A percentile compares a stretch with the other conserved stretches of the same genome.
phyloP scores from a whole-genome alignment of 2,113 vertebrate species.

The Acanthisitta chloris region DNA sequence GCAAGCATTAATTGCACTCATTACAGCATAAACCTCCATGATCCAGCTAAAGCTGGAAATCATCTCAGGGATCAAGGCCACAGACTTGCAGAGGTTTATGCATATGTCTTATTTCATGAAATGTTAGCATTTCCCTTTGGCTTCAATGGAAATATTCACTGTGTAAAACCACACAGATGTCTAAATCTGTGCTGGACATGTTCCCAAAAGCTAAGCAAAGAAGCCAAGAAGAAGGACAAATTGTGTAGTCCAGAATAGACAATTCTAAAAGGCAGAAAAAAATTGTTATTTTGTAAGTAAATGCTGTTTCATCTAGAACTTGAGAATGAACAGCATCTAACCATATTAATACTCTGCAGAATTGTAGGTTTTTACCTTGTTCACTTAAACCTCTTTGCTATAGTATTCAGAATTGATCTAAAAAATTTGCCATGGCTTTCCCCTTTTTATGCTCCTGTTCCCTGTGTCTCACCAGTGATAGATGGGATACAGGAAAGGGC shows the following conservation, averaged over 20 bases:
- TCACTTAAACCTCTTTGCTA: background rate
- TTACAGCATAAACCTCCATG: background rate
- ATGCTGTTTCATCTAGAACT: background rate
- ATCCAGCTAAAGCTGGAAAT: background rate
- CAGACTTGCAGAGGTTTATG: background rate
- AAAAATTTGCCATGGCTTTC: background rate
- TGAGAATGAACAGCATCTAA: background rate
- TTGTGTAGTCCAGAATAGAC: background rate
- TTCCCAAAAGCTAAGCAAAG: slow-evolving; percentile 14
- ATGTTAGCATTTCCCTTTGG: background rate
- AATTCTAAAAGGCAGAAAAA: background rate
- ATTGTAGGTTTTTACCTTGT: background rate
- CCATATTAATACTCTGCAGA: background rate
- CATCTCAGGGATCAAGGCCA: background rate
- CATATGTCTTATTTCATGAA: background rate
- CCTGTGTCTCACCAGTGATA: background rate
- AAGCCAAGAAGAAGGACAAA: background rate
- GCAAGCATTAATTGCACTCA: background rate
- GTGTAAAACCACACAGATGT: background rate
- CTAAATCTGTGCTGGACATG: background rate
- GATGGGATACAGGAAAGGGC: background rate
- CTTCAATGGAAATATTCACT: background rate
- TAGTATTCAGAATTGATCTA: background rate
- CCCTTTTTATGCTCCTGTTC: background rate
- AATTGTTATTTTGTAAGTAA: background rate